Percentiles rank a stretch among this genome's conserved stretches.
Evolutionary conservation across 1,140 invertebrate species (phyloP).

Genomic region (Myzus persicae): DNA sequence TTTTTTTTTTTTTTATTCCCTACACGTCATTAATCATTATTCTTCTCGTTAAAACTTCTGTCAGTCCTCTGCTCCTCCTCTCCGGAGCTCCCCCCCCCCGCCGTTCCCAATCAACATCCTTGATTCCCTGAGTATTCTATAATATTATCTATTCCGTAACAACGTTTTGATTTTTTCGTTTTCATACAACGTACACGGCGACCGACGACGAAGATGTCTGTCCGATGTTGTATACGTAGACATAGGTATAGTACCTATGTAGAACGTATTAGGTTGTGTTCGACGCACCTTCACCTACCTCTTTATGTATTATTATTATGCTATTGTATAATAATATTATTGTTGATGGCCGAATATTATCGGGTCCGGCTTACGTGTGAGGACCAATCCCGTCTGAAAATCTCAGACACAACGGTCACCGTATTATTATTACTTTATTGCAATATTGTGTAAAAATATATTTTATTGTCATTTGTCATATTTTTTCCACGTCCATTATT

Average conservation of each 20-base stretch:
- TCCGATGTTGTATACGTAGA: not conserved
- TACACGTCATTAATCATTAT: constrained; percentile 55
- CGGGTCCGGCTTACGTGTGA: not conserved
- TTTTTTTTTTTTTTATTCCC: not conserved
- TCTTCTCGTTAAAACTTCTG: constrained; percentile 56
- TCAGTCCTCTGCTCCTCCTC: not conserved
- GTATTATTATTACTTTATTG: not conserved
- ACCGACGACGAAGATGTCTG: not conserved
- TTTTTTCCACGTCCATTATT: not conserved
- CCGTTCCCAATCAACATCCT: not conserved
- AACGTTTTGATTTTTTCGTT: constrained; percentile 2
- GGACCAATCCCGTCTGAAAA: not conserved
- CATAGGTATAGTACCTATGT: not conserved
- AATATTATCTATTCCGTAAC: not conserved
- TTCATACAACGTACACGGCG: not conserved
- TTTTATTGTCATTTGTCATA: not conserved
- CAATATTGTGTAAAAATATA: not conserved
- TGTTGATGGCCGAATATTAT: not conserved
- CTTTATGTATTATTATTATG: not conserved
- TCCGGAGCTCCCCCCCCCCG: not conserved
- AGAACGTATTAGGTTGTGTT: not conserved
- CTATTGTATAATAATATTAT: not conserved
- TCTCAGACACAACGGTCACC: not conserved
- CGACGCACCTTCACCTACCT: not conserved
- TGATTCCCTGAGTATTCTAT: not conserved